phyloP scores from a whole-genome alignment of 2,797 vertebrate genomes.

The Argya squamiceps region DNA sequence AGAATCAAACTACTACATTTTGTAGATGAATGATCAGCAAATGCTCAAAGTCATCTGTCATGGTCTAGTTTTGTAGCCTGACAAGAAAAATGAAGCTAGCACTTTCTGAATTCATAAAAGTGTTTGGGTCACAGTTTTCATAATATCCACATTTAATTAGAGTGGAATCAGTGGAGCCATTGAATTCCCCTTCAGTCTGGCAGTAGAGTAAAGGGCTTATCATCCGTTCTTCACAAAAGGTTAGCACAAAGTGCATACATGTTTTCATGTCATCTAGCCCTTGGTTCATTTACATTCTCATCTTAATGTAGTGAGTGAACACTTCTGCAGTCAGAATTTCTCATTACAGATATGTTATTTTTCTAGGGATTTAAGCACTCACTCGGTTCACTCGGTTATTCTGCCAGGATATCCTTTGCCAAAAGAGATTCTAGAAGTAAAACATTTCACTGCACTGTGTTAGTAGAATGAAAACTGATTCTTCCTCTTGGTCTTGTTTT shows the following conservation, averaged over 20 bases:
- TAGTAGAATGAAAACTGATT: neutral
- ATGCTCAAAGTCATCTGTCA: constrained; percentile 76
- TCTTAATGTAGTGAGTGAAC: neutral
- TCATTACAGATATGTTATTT: neutral
- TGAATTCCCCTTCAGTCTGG: constrained; percentile 17
- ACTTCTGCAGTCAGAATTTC: neutral
- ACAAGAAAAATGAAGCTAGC: constrained; percentile 73
- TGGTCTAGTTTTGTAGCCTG: constrained; percentile 74
- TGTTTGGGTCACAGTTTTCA: constrained; percentile 50
- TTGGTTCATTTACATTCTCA: neutral
- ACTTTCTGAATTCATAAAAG: constrained; percentile 73
- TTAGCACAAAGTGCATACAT: neutral
- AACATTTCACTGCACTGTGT: neutral
- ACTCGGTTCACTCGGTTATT: neutral
- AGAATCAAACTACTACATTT: constrained; percentile 75
- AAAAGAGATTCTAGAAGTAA: neutral
- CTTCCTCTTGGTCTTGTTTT: neutral
- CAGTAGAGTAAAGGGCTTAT: constrained; percentile 36
- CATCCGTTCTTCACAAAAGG: constrained; percentile 46
- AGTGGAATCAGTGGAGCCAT: constrained; percentile 28
- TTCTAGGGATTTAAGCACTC: neutral
- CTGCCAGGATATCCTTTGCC: neutral
- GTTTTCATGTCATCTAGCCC: neutral
- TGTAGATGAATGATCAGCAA: constrained; percentile 80
- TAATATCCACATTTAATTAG: constrained; percentile 69